phyloP scores from a whole-genome alignment of 2,888 invertebrate species.

The Meteorus cinctellus region DNA sequence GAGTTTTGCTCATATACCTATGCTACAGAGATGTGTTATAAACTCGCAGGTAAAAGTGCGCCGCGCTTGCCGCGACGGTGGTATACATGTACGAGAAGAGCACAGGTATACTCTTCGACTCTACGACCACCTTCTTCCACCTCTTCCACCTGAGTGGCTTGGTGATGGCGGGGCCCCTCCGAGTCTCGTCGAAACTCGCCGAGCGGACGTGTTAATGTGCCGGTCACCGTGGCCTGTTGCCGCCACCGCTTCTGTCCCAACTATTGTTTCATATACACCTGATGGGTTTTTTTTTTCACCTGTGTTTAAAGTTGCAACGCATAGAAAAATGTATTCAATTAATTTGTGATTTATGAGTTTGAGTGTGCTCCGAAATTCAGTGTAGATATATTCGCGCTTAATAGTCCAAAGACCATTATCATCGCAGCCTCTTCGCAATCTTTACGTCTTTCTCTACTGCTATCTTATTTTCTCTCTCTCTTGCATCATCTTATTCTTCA shows the following conservation, averaged over 20 bases:
- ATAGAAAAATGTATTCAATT: neutral
- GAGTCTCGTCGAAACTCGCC: conserved; percentile 64
- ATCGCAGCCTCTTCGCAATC: conserved; percentile 16
- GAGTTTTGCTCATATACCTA: conserved; percentile 23
- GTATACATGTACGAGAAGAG: conserved; percentile 1
- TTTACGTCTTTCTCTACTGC: neutral
- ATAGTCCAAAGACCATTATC: neutral
- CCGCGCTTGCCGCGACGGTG: conserved; percentile 9
- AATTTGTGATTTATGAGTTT: neutral
- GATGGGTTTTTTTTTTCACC: neutral
- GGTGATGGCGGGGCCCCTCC: conserved; percentile 51
- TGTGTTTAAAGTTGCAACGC: neutral
- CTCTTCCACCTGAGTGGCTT: conserved; percentile 59
- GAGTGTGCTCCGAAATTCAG: neutral
- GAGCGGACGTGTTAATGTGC: conserved; percentile 68
- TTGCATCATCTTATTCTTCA: neutral
- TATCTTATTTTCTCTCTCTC: neutral
- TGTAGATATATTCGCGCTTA: neutral
- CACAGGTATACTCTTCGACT: conserved; percentile 9
- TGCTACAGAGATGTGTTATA: neutral
- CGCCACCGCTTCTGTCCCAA: conserved; percentile 46
- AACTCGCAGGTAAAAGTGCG: conserved; percentile 20
- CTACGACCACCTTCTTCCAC: conserved; percentile 11
- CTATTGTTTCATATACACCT: conserved; percentile 23
- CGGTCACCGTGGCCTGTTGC: conserved; percentile 66